Base-by-base conservation (phyloP, 2,113 vertebrate species). In the Harpagus bidentatus region DNA sequence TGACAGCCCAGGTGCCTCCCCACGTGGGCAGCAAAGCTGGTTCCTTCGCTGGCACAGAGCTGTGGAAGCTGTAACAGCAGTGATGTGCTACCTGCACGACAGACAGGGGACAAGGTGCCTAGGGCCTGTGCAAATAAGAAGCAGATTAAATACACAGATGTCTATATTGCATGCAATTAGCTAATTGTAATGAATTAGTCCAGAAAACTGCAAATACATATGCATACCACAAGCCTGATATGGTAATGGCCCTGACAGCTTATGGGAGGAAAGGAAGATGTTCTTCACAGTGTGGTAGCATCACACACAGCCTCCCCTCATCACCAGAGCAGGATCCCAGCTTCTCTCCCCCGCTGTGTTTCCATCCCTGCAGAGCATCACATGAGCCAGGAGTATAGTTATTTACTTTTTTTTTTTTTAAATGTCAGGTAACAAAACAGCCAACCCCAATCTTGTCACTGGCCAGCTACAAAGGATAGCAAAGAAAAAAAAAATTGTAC, bases 191-290 rank as follows among this genome's bases (percentile, higher is more conserved):
- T 6, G 6, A 55, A 34, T 48, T 34, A 28, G 53, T 5, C 13
- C n/a, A 23, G 53, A 61, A 61, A 69, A 31, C 26, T 14, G 13
- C 34, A 22, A 42, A 19, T 22, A 10, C 1, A 0, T 5, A 17
- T 0, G 2, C 40, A 36, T 12, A 1, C 5, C 11, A 29, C 16
- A 16, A 26, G 25, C 34, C 38, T 10, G 2, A 11, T 1, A 3
- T 1, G 7, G 72, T 19, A 16, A 13, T 2, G 14, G 17, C 48
- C 45, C 17, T 3, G 3, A 6, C 1, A 10, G 10, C 55, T 16
- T 11, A 16, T 0, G 3, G 26, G 55, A 90, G 28, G 38, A 47
- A 26, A 40, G 52, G 42, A 38, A 29, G 34, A 16, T 32, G 43
- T 38, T 50, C 34, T 19, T 38, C 16, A 9, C 16, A 10, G 13